Conservation (phyloP, 2,888 invertebrate genomes). For the Theretra japonica region DNA sequence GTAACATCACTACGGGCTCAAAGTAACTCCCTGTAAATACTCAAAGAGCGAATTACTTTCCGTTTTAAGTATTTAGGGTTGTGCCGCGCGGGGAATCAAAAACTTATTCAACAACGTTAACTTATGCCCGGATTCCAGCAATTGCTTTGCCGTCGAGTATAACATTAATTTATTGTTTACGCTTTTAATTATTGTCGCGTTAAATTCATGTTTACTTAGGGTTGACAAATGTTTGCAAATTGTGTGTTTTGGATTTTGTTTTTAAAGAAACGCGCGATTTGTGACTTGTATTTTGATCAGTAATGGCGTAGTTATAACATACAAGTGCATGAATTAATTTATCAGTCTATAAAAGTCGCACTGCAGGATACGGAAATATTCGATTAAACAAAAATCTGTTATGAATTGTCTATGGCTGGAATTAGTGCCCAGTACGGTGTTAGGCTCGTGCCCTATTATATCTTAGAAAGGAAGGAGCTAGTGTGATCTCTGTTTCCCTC, state of each 20-base stretch:
- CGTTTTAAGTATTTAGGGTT: slow-evolving; percentile 45
- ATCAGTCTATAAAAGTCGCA: no score
- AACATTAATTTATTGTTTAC: slow-evolving; percentile 12
- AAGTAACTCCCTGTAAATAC: slow-evolving; percentile 39
- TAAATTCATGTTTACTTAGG: slow-evolving; percentile 5
- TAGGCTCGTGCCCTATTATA: no score
- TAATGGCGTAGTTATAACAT: no score
- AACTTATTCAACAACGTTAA: slow-evolving; percentile 7
- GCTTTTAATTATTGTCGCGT: slow-evolving; percentile 12
- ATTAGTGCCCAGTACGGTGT: no score
- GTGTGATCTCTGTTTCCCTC: no score
- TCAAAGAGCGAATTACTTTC: slow-evolving; percentile 49
- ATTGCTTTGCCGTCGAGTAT: not conserved
- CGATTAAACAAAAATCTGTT: no score
- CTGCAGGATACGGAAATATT: no score
- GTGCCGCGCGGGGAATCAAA: slow-evolving; percentile 4
- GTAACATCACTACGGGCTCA: slow-evolving; percentile 26
- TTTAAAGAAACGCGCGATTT: not conserved
- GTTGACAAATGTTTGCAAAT: slow-evolving; percentile 1
- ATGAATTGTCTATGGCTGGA: no score
- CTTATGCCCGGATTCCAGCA: slow-evolving; percentile 4
- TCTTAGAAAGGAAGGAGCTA: no score
- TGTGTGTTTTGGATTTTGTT: not conserved
- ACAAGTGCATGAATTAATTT: no score
- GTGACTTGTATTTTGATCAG: not conserved